Evolutionary conservation across 2,797 vertebrate species (phyloP).

Genomic region (Micromesistius poutassou): DNA sequence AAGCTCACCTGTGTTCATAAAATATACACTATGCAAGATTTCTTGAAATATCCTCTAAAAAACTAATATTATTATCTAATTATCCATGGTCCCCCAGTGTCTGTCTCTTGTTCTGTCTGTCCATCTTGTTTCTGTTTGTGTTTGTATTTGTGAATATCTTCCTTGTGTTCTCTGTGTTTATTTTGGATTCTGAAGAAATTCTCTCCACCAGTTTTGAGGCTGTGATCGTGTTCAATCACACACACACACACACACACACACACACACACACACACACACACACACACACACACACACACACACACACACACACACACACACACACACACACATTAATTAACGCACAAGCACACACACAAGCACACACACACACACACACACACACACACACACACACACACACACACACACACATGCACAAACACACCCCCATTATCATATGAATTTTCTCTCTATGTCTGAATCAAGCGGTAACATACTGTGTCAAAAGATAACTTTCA

Average conservation of each 20-base stretch:
- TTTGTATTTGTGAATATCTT: too few relatives aligned
- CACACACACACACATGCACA: too few relatives aligned
- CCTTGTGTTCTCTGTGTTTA: not conserved
- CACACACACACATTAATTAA: constrained; percentile 8
- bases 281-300: too few relatives aligned
- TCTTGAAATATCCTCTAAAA: too few relatives aligned
- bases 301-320: too few relatives aligned
- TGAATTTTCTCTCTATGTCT: constrained; percentile 30
- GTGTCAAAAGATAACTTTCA: not conserved
- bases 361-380: constrained; percentile 2
- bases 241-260: constrained; percentile 9
- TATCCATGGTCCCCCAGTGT: not conserved
- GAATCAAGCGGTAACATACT: constrained; percentile 2
- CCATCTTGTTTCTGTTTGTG: not conserved
- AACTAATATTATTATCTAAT: too few relatives aligned
- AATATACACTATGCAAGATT: not conserved
- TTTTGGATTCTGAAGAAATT: not conserved
- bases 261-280: constrained; percentile 2
- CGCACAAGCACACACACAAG: constrained; percentile 12
- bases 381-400: too few relatives aligned
- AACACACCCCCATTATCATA: not conserved
- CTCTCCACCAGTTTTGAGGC: not conserved
- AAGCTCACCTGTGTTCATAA: not conserved
- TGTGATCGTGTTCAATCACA: not conserved
- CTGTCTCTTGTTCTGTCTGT: not conserved